Evolutionary conservation across 2,888 invertebrate genomes (phyloP).

Genomic region (Hetaerina titia): DNA sequence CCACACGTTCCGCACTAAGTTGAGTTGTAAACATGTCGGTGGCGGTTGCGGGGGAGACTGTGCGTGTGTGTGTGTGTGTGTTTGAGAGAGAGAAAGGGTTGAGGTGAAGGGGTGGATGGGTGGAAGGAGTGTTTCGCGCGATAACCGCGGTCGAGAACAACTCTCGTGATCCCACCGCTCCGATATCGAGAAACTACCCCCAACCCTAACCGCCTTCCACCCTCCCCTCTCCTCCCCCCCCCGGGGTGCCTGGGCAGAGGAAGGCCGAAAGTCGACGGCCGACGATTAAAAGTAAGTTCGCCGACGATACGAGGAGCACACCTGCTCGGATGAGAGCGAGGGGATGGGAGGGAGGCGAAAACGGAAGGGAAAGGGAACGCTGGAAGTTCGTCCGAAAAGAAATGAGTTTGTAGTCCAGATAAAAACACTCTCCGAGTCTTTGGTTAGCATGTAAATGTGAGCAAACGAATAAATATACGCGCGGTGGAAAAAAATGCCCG

Average conservation of each 20-base stretch:
- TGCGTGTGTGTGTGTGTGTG: too few species aligned
- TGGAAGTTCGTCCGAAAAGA: background rate
- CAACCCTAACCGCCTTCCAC: background rate
- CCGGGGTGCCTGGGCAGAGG: background rate
- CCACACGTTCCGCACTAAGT: background rate
- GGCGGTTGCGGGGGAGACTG: background rate
- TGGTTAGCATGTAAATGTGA: too few species aligned
- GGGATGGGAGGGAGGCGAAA: background rate
- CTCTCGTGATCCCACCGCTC: background rate
- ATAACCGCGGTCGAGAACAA: background rate
- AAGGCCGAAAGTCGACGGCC: background rate
- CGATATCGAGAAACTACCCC: slow-evolving; percentile 1
- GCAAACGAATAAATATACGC: too few species aligned
- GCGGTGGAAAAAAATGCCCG: too few species aligned
- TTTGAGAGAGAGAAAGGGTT: background rate
- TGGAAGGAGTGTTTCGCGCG: background rate
- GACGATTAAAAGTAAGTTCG: background rate
- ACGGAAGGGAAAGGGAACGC: background rate
- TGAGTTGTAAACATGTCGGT: background rate
- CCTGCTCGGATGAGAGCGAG: background rate
- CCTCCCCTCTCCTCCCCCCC: too few species aligned
- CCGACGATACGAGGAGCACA: background rate
- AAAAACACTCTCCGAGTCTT: too few species aligned
- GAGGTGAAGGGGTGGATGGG: background rate
- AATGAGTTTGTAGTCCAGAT: background rate